Base-by-base conservation (phyloP, 2,797 vertebrate genomes). In the Bovichtus diacanthus region DNA sequence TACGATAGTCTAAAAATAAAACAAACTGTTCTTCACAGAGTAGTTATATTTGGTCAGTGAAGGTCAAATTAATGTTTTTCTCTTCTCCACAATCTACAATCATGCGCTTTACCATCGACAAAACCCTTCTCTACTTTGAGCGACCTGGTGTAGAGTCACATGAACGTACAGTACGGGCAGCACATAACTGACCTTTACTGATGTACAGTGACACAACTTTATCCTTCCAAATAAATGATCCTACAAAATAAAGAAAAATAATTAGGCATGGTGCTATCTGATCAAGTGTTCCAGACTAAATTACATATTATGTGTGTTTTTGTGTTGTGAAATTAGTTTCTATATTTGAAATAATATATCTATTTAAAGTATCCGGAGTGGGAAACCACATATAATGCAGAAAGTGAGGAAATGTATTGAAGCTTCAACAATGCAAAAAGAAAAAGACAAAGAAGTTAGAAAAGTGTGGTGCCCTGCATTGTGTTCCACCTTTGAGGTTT, bases 401-500 rank as follows among this genome's bases (percentile, higher is more conserved):
- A 39, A 41, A 19, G 13, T 8, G 11, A 18, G n/a, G 5, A 18
- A 34, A 31, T 34, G 3, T 27, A 18, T 50, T 54, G 16, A 19
- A 38, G 12, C 27, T 39, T 5, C n/a, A 27, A 16, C 19, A 64
- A 5, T 23, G 31, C 31, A 9, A 49, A 53, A 44, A 36, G 18
- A 13, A 19, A 68, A 56, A 49, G 1, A 9, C 63, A 65, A 62
- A 46, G 0, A 64, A 5, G 31, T 58, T 15, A 9, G 9, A 2
- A 53, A 62, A 46, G 15, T 44, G 4, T 67, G 65, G 41, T 15
- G 11, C 34, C 31, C 13, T 46, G 56, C 36, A 21, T 65, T 73
- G 66, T 81, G 76, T 86, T 74, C 49, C 38, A 39, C 70, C 62
- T 82, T 83, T 84, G 69, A 83, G 55, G 34, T 54, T 77, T 39